Conservation (phyloP, 2,797 vertebrate species). For the Mus minutoides region DNA sequence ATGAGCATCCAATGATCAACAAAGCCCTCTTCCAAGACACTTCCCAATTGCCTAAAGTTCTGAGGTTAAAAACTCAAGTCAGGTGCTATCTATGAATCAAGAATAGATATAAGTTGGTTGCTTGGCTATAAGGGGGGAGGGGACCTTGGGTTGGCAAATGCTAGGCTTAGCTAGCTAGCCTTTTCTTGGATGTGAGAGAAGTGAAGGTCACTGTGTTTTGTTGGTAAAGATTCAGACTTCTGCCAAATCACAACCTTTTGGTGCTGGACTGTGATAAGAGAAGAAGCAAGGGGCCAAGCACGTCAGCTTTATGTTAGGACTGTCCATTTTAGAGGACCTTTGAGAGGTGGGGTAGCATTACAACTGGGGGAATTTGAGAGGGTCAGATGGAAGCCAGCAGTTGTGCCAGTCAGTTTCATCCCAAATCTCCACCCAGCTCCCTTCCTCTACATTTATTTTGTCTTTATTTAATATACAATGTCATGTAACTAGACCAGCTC, state of each 20-base stretch:
- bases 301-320: constrained; percentile 51
- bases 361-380: neutral
- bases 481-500: neutral
- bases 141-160: neutral
- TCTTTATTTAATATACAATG: neutral
- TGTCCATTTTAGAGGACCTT: neutral
- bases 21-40: neutral
- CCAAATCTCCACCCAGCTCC: neutral
- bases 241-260: constrained; percentile 72
- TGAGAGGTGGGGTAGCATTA: neutral
- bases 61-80: neutral
- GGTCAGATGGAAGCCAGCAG: neutral
- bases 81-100: neutral
- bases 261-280: constrained; percentile 64
- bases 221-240: constrained; percentile 72
- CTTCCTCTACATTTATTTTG: neutral
- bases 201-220: neutral
- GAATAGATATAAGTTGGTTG: neutral
- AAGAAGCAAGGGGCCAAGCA: constrained; percentile 78
- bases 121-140: neutral
- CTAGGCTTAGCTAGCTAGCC: neutral
- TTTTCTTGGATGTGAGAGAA: neutral
- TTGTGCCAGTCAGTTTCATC: neutral
- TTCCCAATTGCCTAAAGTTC: neutral
- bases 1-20: neutral